A percentile compares a stretch with the other conserved stretches of the same genome.
Evolutionary conservation across 2,888 invertebrate species (phyloP).

Genomic region (Pycnomerus fuliginosus): DNA sequence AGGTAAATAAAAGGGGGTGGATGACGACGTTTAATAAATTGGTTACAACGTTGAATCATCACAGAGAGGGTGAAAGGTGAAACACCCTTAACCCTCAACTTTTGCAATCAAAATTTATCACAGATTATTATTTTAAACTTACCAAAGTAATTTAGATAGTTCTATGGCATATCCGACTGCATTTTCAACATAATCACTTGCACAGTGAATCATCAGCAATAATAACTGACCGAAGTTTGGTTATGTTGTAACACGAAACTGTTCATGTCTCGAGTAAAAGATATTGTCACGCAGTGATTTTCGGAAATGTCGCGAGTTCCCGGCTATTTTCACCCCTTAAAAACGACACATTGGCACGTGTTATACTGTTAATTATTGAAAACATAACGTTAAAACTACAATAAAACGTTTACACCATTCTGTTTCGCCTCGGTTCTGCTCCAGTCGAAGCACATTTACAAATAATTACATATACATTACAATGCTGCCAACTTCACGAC

Average conservation of each 20-base stretch:
- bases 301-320: neutral
- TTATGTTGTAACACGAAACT: constrained; percentile 11
- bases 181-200: constrained; percentile 8
- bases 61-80: too few species aligned
- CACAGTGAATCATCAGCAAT: constrained; percentile 16
- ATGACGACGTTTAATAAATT: neutral
- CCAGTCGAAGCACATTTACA: neutral
- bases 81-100: too few species aligned
- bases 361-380: neutral
- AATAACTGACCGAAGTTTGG: constrained; percentile 17
- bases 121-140: too few species aligned
- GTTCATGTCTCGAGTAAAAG: neutral
- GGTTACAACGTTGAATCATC: neutral
- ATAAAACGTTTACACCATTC: too few species aligned
- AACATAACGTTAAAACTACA: neutral
- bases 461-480: too few species aligned
- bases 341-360: neutral
- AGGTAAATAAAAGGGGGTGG: constrained; percentile 9
- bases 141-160: too few species aligned
- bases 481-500: too few species aligned
- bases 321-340: neutral
- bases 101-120: too few species aligned
- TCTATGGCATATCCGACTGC: neutral
- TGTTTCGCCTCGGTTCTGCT: too few species aligned
- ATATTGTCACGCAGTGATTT: neutral